These are phyloP conservation scores for Romanogobio albipinnatus DNA, from an alignment of 2,113 vertebrate species.

Conservation along the genomic window DNA sequence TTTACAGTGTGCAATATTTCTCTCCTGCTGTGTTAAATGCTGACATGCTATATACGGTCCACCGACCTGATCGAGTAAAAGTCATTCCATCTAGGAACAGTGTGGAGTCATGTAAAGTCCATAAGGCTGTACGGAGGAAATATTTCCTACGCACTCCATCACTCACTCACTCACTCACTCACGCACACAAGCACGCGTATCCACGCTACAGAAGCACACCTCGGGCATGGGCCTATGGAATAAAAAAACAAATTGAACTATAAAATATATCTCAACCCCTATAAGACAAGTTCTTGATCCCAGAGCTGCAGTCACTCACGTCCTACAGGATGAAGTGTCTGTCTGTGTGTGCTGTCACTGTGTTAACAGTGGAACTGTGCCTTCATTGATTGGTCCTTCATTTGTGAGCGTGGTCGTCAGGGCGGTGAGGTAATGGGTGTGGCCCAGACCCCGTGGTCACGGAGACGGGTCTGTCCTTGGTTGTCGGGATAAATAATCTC, in stretches of 20 bases:
- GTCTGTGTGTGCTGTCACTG: not conserved
- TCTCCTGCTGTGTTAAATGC: not conserved
- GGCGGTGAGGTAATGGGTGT: conserved; percentile 26
- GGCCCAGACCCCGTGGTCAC: conserved; percentile 40
- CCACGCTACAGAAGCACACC: not conserved
- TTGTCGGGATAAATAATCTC: conserved; percentile 81
- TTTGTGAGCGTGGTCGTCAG: conserved; percentile 26
- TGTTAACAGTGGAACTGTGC: not conserved
- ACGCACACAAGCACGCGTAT: not conserved
- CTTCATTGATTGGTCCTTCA: not conserved
- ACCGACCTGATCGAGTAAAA: not conserved
- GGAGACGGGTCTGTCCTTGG: conserved; percentile 41
- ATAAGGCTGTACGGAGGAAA: not conserved
- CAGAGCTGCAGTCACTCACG: not conserved
- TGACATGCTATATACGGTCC: not conserved
- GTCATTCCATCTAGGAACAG: not conserved
- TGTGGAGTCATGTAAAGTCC: conserved; percentile 21
- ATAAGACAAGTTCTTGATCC: conserved; percentile 4
- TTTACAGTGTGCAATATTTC: conserved; percentile 42
- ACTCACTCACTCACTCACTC: conserved; percentile 10
- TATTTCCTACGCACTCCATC: conserved; percentile 17
- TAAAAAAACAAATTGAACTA: conserved; percentile 8
- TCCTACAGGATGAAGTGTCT: not conserved
- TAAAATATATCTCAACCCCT: not conserved
- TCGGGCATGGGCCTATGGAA: conserved; percentile 11